Evolutionary conservation across 92 coral and sea anemone species (phyloP), one percentile per base, ranked within the genome.

Genomic region (Montipora capitata): DNA sequence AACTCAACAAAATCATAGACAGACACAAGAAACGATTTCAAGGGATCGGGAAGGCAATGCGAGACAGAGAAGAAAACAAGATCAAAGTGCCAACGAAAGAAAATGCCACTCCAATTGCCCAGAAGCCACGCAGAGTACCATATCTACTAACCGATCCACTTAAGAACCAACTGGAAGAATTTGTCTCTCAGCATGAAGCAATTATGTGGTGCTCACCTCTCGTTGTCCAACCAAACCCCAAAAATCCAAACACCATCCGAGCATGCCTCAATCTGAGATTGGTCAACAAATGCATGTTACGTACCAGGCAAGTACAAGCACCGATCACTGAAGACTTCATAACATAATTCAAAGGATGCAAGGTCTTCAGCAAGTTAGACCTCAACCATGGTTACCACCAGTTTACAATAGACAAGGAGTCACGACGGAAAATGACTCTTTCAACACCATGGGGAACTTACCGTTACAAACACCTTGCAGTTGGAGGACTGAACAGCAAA

Each of bases 161-260:
- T 10, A 73, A 78, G 51, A 83, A 89, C 14, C 14, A 84, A 77
- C 17, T 56, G 4, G 80, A 84, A n/a, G 82, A 90, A 44, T 90
- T 84, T 72, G 94, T 92, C 18, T 94, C 96, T 5, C 86, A 91
- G 18, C 90, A 85, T n/a, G 87, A 90, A 74, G 82, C 88, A 40
- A 66, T 88, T 39, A 88, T 78, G 39, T 88, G 92, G 88, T 88
- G 88, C 39, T 82, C 92, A 61, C 92, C 88, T 10, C 81, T 88
- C 16, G 88, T 88, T 20, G 83, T 75, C 1, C 88, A 88, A 56
- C 92, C 83, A 7, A 82, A 88, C 69, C 84, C 92, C 44, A 88
- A 75, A 65, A 82, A 88, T 69, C 92, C 88, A 54, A 82, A 83
- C 12, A 88, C 75, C 81, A 82, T 83, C 35, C 70, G 85, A 11